Percentiles rank a stretch among this genome's conserved stretches.
Conservation (phyloP, 1,140 invertebrate species). For the Drosophila sp. region DNA sequence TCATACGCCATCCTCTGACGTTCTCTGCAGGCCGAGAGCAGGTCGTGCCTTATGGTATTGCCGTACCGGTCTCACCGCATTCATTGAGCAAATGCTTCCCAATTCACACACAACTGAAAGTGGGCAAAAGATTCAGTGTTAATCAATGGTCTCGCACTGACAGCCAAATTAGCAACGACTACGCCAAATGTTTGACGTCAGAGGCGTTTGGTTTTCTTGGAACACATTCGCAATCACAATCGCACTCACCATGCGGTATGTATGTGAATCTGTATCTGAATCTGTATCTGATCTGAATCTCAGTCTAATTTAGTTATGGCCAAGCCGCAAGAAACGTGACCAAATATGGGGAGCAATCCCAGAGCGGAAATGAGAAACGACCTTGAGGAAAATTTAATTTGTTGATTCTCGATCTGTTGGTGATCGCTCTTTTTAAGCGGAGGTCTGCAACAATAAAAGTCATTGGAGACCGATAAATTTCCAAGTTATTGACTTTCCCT, state of each 20-base stretch:
- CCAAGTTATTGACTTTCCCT: too few species aligned
- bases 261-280: background rate
- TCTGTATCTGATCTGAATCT: too few species aligned
- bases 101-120: slow-evolving; percentile 31
- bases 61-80: slow-evolving; percentile 34
- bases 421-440: background rate
- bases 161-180: slow-evolving; percentile 65
- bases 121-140: slow-evolving; percentile 37
- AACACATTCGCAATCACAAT: slow-evolving; percentile 1
- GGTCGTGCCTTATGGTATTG: background rate
- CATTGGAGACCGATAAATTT: too few species aligned
- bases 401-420: slow-evolving; percentile 1
- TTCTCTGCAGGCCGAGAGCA: background rate
- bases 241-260: background rate
- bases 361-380: slow-evolving; percentile 30
- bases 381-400: slow-evolving; percentile 25
- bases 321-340: slow-evolving; percentile 63
- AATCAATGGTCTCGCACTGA: slow-evolving; percentile 58
- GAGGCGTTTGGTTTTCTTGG: slow-evolving; percentile 33
- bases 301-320: slow-evolving; percentile 37
- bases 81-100: slow-evolving; percentile 71
- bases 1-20: background rate
- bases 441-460: background rate
- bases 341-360: slow-evolving; percentile 64
- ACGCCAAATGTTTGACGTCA: slow-evolving; percentile 66